Percentiles rank a stretch among this genome's conserved stretches.
Evolutionary conservation across 2,888 invertebrate genomes (phyloP).

Genomic region (Parnassius apollo): DNA sequence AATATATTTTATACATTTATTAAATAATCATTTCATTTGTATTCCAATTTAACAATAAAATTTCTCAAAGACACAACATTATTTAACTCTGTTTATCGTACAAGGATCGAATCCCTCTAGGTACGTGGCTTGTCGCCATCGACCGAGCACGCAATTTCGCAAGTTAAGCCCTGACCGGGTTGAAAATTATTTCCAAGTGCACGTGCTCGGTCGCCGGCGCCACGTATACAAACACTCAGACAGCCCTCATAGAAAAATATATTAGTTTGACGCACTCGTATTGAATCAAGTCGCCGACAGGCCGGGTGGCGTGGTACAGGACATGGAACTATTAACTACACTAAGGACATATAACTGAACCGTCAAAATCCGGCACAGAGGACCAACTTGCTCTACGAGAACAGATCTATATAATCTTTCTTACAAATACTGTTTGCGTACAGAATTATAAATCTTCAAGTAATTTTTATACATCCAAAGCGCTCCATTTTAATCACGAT

Average conservation of each 20-base stretch:
- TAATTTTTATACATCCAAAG: neutral
- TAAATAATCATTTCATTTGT: conserved; percentile 80
- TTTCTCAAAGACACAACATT: conserved; percentile 80
- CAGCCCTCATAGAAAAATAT: conserved; percentile 57
- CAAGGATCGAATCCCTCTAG: conserved; percentile 63
- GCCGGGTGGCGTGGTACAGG: neutral
- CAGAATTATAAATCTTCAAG: neutral
- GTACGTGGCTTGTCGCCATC: conserved; percentile 34
- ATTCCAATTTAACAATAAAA: conserved; percentile 82
- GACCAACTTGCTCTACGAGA: conserved; percentile 1
- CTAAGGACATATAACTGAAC: no score
- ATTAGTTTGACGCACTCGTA: conserved; percentile 28
- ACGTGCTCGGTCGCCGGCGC: conserved; percentile 22
- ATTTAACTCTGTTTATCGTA: conserved; percentile 71
- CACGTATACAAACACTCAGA: conserved; percentile 32
- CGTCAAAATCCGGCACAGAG: neutral
- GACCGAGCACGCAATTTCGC: conserved; percentile 32
- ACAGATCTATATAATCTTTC: neutral
- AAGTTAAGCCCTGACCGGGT: neutral
- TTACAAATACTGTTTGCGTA: conserved; percentile 13
- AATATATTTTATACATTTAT: conserved; percentile 77
- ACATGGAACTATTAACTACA: neutral
- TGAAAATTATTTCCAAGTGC: neutral
- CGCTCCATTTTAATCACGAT: neutral
- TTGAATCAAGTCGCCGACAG: neutral